Base-by-base conservation (phyloP, 2,113 vertebrate species). In the Dolichallabes microphthalmus region DNA sequence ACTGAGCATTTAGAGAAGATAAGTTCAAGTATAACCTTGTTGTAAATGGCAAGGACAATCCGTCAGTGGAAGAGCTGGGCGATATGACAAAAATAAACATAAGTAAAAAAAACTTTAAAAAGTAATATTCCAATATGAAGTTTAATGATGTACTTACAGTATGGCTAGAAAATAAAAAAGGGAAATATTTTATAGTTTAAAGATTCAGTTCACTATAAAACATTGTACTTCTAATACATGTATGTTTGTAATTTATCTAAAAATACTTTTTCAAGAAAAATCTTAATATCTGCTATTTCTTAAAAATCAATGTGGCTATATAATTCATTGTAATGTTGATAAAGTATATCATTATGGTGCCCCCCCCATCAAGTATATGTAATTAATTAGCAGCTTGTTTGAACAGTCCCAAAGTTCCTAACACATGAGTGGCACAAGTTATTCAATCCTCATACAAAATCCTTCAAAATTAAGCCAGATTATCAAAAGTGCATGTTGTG, bases 401-500 rank as follows among this genome's bases (percentile, higher is more conserved):
- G 32, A 11, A 73, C 0, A 15, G 2, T 68, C 1, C 4, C 3
- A 39, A n/a, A 19, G 68, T 22, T 71, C 19, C 20, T 39, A 39
- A 71, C n/a, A 75, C 20, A 57, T 3, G 15, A 27, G 9, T 55
- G 17, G 75, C 17, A 30, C 27, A 11, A 9, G 4, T 27, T 55
- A 55, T 55, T 15, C 7, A 19, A 75, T 53, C 25, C 25, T n/a
- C 12, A 52, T 4, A 14, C 68, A 25, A 75, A 75, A 75, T 75
- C 45, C 20, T 50, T 73, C 19, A 50, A 14, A 73, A 69, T 69
- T 30, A 17, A 35, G 32, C 69, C 69, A 45, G 1, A 4, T 73
- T 74, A n/a, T n/a, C 45, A 74, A 74, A 50, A 74, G 52, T 58
- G 76, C 76, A 22, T 58, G 12, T 32, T 60, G 76, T 79, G 76